Evolutionary conservation across 1,140 invertebrate species (phyloP), one percentile per base, ranked within the genome.

Genomic region (Cydia fagiglandana): DNA sequence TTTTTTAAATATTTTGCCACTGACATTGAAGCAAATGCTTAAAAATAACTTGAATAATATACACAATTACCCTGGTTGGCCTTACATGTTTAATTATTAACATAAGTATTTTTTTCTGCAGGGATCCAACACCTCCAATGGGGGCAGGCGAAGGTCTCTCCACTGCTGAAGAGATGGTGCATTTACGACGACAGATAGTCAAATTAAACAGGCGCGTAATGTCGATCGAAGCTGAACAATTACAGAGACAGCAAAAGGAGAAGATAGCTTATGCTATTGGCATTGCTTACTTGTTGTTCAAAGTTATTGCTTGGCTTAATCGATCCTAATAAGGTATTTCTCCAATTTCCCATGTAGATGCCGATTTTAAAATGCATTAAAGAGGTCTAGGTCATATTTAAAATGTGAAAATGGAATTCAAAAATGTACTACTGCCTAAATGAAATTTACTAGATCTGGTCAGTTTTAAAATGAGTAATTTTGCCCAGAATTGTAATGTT

Each of bases 171-270:
- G 97, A 98, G 91, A 93, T 97, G 56, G 93, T 96, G 34, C 96
- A 97, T 91, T 93, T 98, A 82, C 94, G 97, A 73, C 94, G 96
- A 56, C 97, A 97, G 92, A 94, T 98, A 83, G 96, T 96, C 4
- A 97, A 97, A 88, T 86, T 98, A 50, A 97, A 97, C 88, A 94
- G 97, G n/a, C 95, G 97, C 53, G 95, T 98, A 2, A 96, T 97
- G 94, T 95, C 96, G 20, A 94, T 98, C 73, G 97, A 98, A 93
- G 94, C 96, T 74, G 97, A 98, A 81, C 95, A 96, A 81, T 91
- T 96, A 64, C 96, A 96, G 84, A 94, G 96, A 64, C 94, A 97
- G 84, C 96, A 98, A 89, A 94, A 96, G 81, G 97, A 98, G 84
- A 96, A 97, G 87, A 94, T 97, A 83, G 92, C 97, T 80, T 97